Conservation (phyloP, 2,888 invertebrate species). For the Oligia fasciuncula region DNA sequence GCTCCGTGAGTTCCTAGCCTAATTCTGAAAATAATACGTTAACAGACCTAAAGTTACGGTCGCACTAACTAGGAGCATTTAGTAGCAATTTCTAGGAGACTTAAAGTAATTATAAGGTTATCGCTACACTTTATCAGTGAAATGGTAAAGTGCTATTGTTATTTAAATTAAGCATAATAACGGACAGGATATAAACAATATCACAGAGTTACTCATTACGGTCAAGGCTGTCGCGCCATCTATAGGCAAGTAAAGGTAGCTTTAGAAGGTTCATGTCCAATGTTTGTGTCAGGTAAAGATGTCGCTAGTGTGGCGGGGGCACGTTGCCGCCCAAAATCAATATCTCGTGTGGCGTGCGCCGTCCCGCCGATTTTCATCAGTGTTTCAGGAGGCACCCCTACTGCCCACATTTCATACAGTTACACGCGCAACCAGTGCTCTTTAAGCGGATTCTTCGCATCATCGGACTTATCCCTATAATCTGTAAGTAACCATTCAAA, state of each 20-base stretch:
- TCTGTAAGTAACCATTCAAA: slow-evolving; percentile 76
- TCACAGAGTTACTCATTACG: slow-evolving; percentile 25
- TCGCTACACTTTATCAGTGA: slow-evolving; percentile 23
- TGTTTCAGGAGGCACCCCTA: slow-evolving; percentile 82
- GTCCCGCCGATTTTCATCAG: slow-evolving; percentile 83
- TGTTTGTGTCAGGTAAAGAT: slow-evolving; percentile 62
- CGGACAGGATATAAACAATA: slow-evolving; percentile 23
- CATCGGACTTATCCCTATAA: slow-evolving; percentile 71
- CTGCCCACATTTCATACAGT: slow-evolving; percentile 80
- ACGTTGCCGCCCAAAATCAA: slow-evolving; percentile 88
- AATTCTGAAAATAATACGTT: slow-evolving; percentile 1
- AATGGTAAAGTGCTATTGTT: slow-evolving; percentile 19
- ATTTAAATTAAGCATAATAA: slow-evolving; percentile 23
- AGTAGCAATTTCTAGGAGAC: slow-evolving; percentile 1
- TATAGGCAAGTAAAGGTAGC: slow-evolving; percentile 61
- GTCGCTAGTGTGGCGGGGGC: slow-evolving; percentile 72
- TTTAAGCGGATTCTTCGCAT: slow-evolving; percentile 74
- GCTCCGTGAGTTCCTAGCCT: too few species aligned
- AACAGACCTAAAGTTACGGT: background rate
- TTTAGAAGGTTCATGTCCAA: slow-evolving; percentile 27
- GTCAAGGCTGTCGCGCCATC: slow-evolving; percentile 75
- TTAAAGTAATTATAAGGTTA: slow-evolving; percentile 11
- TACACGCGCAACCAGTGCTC: slow-evolving; percentile 81
- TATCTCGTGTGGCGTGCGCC: slow-evolving; percentile 82
- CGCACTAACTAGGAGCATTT: background rate